Evolutionary conservation across 2,113 vertebrate genomes (phyloP).

Genomic region (Penelope pileata): DNA sequence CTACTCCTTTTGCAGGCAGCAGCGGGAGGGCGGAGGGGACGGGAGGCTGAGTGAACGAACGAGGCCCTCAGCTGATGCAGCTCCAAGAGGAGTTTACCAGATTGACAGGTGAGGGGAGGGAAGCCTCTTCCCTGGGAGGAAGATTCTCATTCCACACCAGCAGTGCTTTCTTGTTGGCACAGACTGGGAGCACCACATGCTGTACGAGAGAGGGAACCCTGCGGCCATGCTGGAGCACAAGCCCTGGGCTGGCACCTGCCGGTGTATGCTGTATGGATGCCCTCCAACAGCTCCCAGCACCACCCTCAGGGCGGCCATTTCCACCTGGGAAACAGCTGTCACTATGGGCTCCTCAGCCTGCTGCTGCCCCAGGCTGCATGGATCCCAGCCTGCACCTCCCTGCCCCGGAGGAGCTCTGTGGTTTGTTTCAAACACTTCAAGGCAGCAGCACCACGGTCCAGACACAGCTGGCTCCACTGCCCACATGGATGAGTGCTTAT

Average conservation of each 20-base stretch:
- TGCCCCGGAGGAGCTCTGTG: not conserved
- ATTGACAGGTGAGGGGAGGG: not conserved
- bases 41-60: not conserved
- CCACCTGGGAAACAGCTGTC: not conserved
- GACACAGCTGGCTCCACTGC: not conserved
- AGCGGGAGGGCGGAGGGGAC: not conserved
- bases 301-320: fast-evolving
- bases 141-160: not conserved
- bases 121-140: not conserved
- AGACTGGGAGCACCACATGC: fast-evolving
- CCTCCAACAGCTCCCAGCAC: not conserved
- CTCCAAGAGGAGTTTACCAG: not conserved
- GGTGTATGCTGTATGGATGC: fast-evolving
- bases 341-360: fast-evolving
- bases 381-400: not conserved
- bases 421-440: not conserved
- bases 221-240: fast-evolving
- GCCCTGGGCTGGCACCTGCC: not conserved
- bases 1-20: not conserved
- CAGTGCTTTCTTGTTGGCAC: not conserved
- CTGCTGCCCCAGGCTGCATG: fast-evolving
- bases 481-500: not conserved
- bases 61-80: not conserved
- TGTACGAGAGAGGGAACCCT: not conserved
- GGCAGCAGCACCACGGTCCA: fast-evolving